Percentiles rank a stretch among this genome's conserved stretches.
Conservation (phyloP, 2,888 invertebrate genomes). For the Eretmocerus hayati region DNA sequence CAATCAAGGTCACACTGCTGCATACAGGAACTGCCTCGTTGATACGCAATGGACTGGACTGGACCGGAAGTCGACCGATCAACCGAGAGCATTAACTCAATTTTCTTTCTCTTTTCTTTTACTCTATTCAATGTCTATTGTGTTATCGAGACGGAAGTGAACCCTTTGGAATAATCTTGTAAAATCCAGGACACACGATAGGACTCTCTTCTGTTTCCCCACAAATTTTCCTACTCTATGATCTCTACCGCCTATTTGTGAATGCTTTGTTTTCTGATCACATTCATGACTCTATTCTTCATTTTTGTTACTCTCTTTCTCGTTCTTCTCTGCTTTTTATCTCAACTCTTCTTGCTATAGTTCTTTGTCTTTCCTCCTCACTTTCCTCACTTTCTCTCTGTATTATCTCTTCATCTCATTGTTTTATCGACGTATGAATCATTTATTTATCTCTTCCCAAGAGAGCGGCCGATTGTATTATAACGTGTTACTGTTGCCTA, state of each 20-base stretch:
- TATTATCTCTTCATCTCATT: conserved; percentile 14
- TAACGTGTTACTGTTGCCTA: conserved; percentile 29
- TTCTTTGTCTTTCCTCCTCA: not conserved
- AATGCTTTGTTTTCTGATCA: no score
- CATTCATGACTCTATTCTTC: no score
- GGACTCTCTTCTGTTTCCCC: no score
- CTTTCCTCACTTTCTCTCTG: not conserved
- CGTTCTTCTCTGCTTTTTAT: no score
- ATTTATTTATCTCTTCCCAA: not conserved
- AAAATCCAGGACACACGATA: no score
- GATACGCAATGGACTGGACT: conserved; percentile 3
- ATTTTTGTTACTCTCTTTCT: no score
- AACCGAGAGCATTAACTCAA: not conserved
- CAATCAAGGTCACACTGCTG: conserved; percentile 19
- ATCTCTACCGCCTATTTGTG: no score
- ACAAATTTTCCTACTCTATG: no score
- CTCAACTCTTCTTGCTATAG: no score
- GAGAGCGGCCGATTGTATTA: conserved; percentile 27
- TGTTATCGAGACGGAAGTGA: conserved; percentile 10
- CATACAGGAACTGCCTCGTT: not conserved
- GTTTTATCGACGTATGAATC: conserved; percentile 24
- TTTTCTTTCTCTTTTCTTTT: not conserved
- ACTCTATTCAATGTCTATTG: not conserved
- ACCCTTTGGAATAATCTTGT: no score
- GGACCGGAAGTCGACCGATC: conserved; percentile 13